Evolutionary conservation across 2,888 invertebrate genomes (phyloP).

Genomic region (Heliconius charithonia): DNA sequence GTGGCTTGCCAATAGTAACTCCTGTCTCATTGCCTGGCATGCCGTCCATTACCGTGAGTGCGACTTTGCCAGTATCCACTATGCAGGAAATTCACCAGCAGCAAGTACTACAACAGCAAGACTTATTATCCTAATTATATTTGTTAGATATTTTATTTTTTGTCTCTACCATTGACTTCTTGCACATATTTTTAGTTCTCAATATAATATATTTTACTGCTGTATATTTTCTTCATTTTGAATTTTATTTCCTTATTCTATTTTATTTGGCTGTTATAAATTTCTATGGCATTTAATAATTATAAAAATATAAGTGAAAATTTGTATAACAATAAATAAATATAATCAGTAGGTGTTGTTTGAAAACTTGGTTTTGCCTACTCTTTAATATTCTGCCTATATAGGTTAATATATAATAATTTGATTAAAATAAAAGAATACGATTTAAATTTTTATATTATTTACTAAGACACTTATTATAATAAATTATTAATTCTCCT

Average conservation of each 20-base stretch:
- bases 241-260: conserved; percentile 26
- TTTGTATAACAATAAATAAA: not conserved
- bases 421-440: conserved; percentile 37
- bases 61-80: conserved; percentile 86
- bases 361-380: conserved; percentile 25
- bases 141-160: conserved; percentile 34
- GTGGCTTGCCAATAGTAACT: conserved; percentile 83
- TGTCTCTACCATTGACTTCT: conserved; percentile 32
- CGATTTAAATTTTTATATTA: conserved; percentile 29
- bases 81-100: conserved; percentile 82
- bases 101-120: conserved; percentile 73
- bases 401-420: conserved; percentile 37
- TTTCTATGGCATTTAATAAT: conserved; percentile 45
- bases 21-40: conserved; percentile 89
- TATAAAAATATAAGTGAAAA: conserved; percentile 28
- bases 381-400: conserved; percentile 32
- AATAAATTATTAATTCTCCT: not conserved
- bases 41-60: conserved; percentile 91
- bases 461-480: conserved; percentile 17
- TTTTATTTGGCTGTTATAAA: conserved; percentile 37
- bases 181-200: conserved; percentile 32
- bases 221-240: conserved; percentile 31
- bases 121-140: conserved; percentile 68
- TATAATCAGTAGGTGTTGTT: conserved; percentile 24
- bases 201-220: conserved; percentile 23